These are phyloP conservation scores for Pluvianellus socialis DNA, from an alignment of 2,113 vertebrate species.

Conservation along the genomic window DNA sequence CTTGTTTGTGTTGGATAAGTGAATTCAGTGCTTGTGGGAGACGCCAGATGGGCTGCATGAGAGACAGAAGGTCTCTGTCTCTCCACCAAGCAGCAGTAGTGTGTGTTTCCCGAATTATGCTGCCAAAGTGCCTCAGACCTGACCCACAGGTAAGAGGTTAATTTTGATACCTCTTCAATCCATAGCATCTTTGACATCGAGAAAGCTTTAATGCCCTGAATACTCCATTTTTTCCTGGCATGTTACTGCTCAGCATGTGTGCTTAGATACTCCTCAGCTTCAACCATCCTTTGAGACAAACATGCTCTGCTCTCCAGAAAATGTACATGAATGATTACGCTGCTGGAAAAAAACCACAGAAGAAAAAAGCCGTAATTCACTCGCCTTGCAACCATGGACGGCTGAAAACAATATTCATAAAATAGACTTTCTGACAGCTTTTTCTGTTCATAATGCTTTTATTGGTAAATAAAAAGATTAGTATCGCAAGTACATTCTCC, in stretches of 20 bases:
- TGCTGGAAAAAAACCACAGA: neutral
- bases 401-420: neutral
- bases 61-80: slow-evolving; percentile 41
- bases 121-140: neutral
- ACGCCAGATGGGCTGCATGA: slow-evolving; percentile 49
- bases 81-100: neutral
- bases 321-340: accelerated
- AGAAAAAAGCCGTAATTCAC: neutral
- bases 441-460: neutral
- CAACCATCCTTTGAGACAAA: neutral
- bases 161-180: neutral
- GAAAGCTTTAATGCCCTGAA: neutral
- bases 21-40: slow-evolving; percentile 48
- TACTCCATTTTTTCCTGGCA: accelerated
- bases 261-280: neutral
- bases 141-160: neutral
- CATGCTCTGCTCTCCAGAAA: neutral
- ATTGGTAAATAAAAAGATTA: neutral
- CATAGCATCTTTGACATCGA: neutral
- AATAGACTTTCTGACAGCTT: neutral
- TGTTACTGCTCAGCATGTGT: accelerated
- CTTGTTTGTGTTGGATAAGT: slow-evolving; percentile 1
- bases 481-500: neutral
- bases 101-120: neutral
- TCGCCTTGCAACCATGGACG: neutral